A percentile compares a stretch with the other conserved stretches of the same genome.
Evolutionary conservation across 2,797 vertebrate genomes (phyloP).

Genomic region (Leptoclinus maculatus): DNA sequence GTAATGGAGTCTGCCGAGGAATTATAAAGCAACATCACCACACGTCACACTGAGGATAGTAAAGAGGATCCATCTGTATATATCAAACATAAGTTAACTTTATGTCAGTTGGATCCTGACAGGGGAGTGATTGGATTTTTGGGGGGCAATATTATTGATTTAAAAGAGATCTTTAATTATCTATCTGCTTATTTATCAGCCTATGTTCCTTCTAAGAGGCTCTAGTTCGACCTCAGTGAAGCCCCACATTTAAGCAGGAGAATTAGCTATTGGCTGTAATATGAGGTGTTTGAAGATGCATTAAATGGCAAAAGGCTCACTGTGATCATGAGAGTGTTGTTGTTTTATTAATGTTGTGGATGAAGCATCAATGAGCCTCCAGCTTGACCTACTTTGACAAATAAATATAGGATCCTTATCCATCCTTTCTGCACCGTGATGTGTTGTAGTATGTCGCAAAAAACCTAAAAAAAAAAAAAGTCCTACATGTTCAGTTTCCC

Average conservation of each 20-base stretch:
- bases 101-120: neutral
- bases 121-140: neutral
- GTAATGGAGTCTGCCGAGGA: constrained; percentile 46
- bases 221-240: neutral
- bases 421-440: neutral
- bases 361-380: neutral
- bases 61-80: constrained; percentile 18
- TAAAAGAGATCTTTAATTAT: neutral
- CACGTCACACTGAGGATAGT: constrained; percentile 9
- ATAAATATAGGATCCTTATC: constrained; percentile 10
- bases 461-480: neutral
- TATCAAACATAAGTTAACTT: constrained; percentile 15
- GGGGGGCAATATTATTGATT: neutral
- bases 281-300: neutral
- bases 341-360: neutral
- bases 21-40: constrained; percentile 32
- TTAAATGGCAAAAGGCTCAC: neutral
- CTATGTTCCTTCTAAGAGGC: neutral
- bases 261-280: neutral
- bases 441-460: neutral
- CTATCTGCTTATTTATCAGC: neutral
- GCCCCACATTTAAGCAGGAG: neutral
- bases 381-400: constrained; percentile 10
- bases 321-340: neutral
- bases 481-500: neutral